Percentiles rank a stretch among this genome's conserved stretches.
phyloP scores from a whole-genome alignment of 2,797 vertebrate genomes.

The Bovichtus diacanthus region DNA sequence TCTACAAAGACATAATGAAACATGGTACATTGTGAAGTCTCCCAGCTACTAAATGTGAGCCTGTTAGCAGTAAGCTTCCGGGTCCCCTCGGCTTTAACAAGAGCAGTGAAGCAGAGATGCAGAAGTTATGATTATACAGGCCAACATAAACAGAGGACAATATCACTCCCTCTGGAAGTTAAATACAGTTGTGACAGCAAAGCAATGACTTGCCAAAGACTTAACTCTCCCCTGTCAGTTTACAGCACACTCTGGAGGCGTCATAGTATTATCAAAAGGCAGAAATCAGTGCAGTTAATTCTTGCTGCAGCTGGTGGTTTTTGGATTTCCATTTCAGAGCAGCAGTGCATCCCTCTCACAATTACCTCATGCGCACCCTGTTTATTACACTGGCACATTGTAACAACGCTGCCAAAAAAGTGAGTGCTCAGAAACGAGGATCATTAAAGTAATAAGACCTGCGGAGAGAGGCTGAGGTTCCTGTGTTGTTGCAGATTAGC shows the following conservation, averaged over 20 bases:
- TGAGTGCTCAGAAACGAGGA: constrained; percentile 39
- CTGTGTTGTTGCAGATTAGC: constrained; percentile 29
- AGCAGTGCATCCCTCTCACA: constrained; percentile 27
- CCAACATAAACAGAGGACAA: constrained; percentile 47
- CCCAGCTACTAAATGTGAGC: constrained; percentile 12
- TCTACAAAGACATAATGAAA: constrained; percentile 49
- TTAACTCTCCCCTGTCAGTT: constrained; percentile 31
- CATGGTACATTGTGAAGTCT: constrained; percentile 2
- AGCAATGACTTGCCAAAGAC: constrained; percentile 47
- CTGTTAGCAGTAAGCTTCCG: neutral
- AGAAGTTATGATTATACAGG: constrained; percentile 32
- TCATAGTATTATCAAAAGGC: constrained; percentile 19
- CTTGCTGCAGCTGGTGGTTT: constrained; percentile 15
- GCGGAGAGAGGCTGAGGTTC: constrained; percentile 11
- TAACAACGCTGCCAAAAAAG: constrained; percentile 28
- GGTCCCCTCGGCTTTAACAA: constrained; percentile 24
- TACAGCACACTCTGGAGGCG: constrained; percentile 39
- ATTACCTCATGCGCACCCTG: constrained; percentile 28
- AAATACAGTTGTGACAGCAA: constrained; percentile 27
- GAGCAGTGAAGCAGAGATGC: constrained; percentile 11
- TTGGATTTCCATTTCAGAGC: constrained; percentile 29
- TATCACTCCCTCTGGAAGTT: constrained; percentile 27
- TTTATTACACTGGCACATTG: constrained; percentile 29
- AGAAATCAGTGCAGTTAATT: constrained; percentile 26
- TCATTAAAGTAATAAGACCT: constrained; percentile 44